Evolutionary conservation across 2,888 invertebrate genomes (phyloP), one percentile per base, ranked within the genome.

Genomic region (Caradrina clavipalpis): DNA sequence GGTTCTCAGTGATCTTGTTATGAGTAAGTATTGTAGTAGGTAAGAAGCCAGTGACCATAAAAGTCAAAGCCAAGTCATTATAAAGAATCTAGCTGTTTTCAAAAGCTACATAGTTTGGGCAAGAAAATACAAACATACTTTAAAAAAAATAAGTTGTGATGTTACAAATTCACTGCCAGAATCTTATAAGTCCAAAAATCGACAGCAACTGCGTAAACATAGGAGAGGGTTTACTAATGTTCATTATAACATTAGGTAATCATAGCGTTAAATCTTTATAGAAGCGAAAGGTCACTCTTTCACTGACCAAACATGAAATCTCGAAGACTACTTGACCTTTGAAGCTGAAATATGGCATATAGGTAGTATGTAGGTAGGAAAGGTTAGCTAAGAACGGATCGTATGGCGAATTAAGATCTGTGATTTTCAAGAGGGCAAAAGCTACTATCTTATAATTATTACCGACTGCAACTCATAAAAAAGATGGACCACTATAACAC

Each of bases 401-500:
- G 8, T 39, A 13, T 11, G 39, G 2, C 39, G 11, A 39, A 39
- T 39, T 1, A 39, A 39, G 39, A 7, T 10, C 11, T 39, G 11
- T 39, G 39, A 39, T 8, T 39, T 39, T 13, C 39, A 35, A 1
- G 39, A 0, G 2, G 39, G 13, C 39, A 39, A 39, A 35, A 39
- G 39, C 39, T 39, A 13, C 13, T 13, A 2, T 13, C 39, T 13
- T 39, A 13, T 54, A 76, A 68, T 76, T 68, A 49, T 54, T 49
- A 10, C 45, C 11, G 13, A 47, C 15, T 11, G n/a, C 31, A 42
- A 69, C 45, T 58, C 21, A 53, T 70, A 59, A 35, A 17, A 45
- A 10, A 17, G 17, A 45, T 69, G 1, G 3, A 17, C 35, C 31
- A 68, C 35, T 54, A 65, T 78, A n/a, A n/a, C n/a, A 57, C 63